Evolutionary conservation across 2,888 invertebrate species (phyloP).

Genomic region (Mythimna impura): DNA sequence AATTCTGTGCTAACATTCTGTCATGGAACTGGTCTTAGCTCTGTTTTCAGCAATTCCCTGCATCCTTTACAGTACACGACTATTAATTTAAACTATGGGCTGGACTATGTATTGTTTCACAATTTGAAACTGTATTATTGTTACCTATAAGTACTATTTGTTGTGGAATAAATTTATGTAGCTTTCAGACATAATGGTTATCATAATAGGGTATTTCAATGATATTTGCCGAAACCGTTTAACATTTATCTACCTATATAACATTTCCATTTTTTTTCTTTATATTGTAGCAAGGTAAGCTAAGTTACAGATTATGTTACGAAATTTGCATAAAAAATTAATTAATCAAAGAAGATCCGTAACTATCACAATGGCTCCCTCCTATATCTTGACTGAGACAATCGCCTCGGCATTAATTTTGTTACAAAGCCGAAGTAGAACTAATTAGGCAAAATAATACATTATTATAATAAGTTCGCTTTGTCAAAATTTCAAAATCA

Average conservation of each 20-base stretch:
- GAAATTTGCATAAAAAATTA: not conserved
- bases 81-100: slow-evolving; percentile 72
- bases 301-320: no score
- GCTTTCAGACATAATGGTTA: no score
- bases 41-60: slow-evolving; percentile 76
- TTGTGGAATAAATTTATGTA: slow-evolving; percentile 3
- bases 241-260: not conserved
- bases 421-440: slow-evolving; percentile 48
- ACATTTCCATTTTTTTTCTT: not conserved
- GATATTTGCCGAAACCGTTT: not conserved
- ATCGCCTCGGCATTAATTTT: slow-evolving; percentile 26
- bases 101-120: slow-evolving; percentile 34
- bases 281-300: not conserved
- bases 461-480: slow-evolving; percentile 55
- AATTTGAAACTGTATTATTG: slow-evolving; percentile 20
- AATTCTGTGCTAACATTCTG: slow-evolving; percentile 86
- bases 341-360: slow-evolving; percentile 1
- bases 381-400: slow-evolving; percentile 15
- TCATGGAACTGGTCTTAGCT: slow-evolving; percentile 78
- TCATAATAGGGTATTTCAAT: not conserved
- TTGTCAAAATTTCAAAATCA: slow-evolving; percentile 74
- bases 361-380: slow-evolving; percentile 28
- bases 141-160: not conserved
- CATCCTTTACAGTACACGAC: slow-evolving; percentile 72
- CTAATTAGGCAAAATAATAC: slow-evolving; percentile 60